Percentiles rank a stretch among this genome's conserved stretches.
phyloP scores from a whole-genome alignment of 2,797 vertebrate species.

The Catharus ustulatus region DNA sequence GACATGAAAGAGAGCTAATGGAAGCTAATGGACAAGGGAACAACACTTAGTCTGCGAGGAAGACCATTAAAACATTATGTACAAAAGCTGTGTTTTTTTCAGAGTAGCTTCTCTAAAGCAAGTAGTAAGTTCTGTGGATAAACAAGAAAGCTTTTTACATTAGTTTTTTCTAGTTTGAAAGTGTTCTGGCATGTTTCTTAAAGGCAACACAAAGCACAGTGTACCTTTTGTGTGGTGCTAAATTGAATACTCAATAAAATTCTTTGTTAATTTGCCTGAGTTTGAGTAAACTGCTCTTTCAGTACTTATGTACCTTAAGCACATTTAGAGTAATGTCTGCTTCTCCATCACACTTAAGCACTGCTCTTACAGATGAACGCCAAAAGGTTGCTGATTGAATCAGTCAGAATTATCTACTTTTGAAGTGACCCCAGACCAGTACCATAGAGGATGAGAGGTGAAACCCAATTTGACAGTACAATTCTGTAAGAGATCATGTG shows the following conservation, averaged over 20 bases:
- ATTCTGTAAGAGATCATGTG: fast-evolving
- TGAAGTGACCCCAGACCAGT: background rate
- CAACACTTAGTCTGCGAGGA: background rate
- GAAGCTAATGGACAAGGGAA: background rate
- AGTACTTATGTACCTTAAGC: background rate
- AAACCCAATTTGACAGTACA: background rate
- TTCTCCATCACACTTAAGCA: background rate
- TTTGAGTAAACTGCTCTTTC: conserved; percentile 1
- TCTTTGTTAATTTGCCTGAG: conserved; percentile 42
- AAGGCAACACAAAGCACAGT: conserved; percentile 39
- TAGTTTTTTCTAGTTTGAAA: conserved; percentile 39
- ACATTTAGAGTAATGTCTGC: background rate
- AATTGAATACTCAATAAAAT: conserved; percentile 44
- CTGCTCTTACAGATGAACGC: background rate
- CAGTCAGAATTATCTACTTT: background rate
- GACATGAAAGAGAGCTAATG: background rate
- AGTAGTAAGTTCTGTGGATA: background rate
- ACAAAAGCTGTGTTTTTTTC: conserved; percentile 1
- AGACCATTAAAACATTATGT: background rate
- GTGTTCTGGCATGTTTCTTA: conserved; percentile 24
- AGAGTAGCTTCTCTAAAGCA: background rate
- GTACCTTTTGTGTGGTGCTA: conserved; percentile 59
- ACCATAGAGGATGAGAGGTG: background rate
- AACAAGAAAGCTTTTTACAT: conserved; percentile 20
- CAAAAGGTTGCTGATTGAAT: background rate